Percentiles rank a stretch among this genome's conserved stretches.
phyloP scores from a whole-genome alignment of 2,797 vertebrate genomes.

The Tauraco hartlaubi region DNA sequence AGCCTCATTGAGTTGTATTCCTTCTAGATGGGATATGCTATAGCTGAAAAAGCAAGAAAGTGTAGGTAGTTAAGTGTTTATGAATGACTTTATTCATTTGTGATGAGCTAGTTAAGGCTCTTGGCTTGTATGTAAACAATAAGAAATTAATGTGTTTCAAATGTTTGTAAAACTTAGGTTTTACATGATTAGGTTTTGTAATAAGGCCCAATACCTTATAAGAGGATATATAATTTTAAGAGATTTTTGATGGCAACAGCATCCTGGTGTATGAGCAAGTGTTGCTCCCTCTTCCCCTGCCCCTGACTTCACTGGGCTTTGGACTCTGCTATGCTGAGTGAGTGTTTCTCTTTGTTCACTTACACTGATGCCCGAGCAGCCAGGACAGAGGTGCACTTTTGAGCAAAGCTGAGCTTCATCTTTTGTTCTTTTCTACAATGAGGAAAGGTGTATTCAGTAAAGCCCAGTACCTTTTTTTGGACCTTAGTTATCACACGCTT shows the following conservation, averaged over 20 bases:
- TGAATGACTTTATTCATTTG: not conserved
- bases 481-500: not conserved
- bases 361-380: not conserved
- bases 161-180: not conserved
- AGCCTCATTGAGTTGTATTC: not conserved
- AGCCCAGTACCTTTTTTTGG: not conserved
- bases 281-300: not conserved
- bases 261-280: not conserved
- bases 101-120: not conserved
- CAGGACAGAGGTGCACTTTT: not conserved
- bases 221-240: not conserved
- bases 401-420: not conserved
- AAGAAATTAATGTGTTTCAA: not conserved
- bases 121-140: not conserved
- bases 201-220: not conserved
- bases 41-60: not conserved
- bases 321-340: not conserved
- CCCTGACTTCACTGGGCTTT: accelerated
- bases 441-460: not conserved
- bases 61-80: not conserved
- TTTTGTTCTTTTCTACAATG: not conserved
- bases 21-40: not conserved
- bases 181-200: not conserved
- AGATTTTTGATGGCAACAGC: not conserved
- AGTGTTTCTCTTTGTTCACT: not conserved